Evolutionary conservation across 92 coral and sea anemone species (phyloP).

Genomic region (Palythoa grandiflora): DNA sequence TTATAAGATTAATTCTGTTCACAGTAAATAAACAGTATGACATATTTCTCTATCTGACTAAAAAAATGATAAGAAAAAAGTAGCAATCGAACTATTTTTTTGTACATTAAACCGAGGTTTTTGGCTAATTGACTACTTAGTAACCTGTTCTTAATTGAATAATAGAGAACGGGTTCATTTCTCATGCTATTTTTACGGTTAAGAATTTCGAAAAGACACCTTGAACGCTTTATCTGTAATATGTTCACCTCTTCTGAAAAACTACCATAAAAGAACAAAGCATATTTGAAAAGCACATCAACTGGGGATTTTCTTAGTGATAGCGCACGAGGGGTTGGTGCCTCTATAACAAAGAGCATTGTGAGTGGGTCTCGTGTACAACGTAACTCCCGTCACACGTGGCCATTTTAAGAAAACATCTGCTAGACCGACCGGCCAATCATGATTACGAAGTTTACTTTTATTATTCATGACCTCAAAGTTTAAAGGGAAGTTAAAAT

Average conservation of each 20-base stretch:
- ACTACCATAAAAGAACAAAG: conserved; percentile 5
- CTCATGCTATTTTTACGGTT: background rate
- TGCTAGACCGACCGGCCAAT: conserved; percentile 13
- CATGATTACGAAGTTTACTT: background rate
- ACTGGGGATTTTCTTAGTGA: conserved; percentile 45
- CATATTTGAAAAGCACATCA: conserved; percentile 40
- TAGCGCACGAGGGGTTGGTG: conserved; percentile 18
- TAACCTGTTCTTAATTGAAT: background rate
- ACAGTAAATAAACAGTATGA: background rate
- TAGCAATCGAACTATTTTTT: background rate
- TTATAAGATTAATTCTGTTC: background rate
- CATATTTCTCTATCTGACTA: background rate
- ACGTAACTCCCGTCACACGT: conserved; percentile 15
- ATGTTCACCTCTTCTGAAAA: background rate
- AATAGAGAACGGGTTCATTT: background rate
- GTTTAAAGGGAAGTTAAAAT: conserved; percentile 11
- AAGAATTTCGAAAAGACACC: conserved; percentile 2
- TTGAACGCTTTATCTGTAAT: background rate
- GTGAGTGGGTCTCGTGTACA: background rate
- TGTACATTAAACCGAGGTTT: too few relatives aligned
- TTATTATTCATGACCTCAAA: conserved; percentile 21
- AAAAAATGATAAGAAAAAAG: background rate
- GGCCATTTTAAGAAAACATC: conserved; percentile 35
- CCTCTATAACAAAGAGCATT: conserved; percentile 10
- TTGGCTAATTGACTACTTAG: background rate